Conservation (phyloP, 1,140 invertebrate genomes). For the Bombus polaris region DNA sequence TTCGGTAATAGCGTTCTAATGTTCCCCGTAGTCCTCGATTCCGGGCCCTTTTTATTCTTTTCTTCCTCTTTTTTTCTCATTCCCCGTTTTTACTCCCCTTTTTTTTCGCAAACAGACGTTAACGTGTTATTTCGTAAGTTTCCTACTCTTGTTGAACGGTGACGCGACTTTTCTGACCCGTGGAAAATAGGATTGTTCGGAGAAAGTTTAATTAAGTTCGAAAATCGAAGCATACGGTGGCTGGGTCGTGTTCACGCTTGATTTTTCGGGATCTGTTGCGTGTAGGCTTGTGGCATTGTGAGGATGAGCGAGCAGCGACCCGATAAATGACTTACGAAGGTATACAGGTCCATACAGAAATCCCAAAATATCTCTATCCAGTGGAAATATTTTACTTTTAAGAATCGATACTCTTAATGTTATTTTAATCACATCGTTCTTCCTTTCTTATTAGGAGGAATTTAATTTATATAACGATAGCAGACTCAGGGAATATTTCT, state of each 20-base stretch:
- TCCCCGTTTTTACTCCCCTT: background rate
- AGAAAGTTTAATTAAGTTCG: conserved; percentile 40
- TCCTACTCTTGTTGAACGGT: conserved; percentile 23
- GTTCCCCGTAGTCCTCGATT: conserved; percentile 39
- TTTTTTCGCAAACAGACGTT: background rate
- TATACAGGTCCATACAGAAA: too few species aligned
- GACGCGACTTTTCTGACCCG: conserved; percentile 45
- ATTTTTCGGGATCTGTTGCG: background rate
- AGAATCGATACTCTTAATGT: too few species aligned
- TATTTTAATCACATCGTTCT: too few species aligned
- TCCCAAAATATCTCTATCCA: too few species aligned
- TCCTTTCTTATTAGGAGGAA: too few species aligned
- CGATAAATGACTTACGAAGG: too few species aligned
- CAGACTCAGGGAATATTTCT: too few species aligned
- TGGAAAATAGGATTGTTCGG: conserved; percentile 44
- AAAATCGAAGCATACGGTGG: background rate
- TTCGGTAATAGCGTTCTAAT: conserved; percentile 63
- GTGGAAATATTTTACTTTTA: too few species aligned
- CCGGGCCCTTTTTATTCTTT: background rate
- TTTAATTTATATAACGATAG: too few species aligned
- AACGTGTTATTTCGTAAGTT: conserved; percentile 28
- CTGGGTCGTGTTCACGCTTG: background rate
- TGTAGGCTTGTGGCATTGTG: background rate
- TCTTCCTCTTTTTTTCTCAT: background rate
- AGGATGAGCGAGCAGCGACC: too few species aligned